Percentiles rank a stretch among this genome's conserved stretches.
These are phyloP conservation scores for Synanceia verrucosa DNA, from an alignment of 2,797 vertebrate genomes.

Conservation along the genomic window DNA sequence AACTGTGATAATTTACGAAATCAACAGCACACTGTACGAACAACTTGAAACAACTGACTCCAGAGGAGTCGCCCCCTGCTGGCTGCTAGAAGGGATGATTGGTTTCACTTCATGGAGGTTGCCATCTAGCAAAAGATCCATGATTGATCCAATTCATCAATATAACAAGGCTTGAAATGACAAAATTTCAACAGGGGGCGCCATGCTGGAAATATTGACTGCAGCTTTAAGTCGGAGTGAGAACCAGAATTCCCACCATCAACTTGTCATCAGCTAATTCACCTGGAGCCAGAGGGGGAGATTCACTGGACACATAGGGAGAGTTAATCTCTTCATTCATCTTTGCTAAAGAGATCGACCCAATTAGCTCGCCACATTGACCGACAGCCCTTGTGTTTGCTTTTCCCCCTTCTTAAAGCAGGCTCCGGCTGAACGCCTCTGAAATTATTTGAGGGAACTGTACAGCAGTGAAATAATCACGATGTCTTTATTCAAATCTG, in stretches of 20 bases:
- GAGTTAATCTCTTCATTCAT: constrained; percentile 80
- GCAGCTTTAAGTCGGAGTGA: constrained; percentile 33
- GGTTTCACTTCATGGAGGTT: neutral
- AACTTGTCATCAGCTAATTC: constrained; percentile 79
- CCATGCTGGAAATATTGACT: constrained; percentile 28
- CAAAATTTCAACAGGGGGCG: constrained; percentile 32
- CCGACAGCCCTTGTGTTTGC: constrained; percentile 69
- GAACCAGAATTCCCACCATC: constrained; percentile 63
- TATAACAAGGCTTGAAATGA: constrained; percentile 25
- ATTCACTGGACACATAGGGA: constrained; percentile 72
- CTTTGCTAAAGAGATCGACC: constrained; percentile 77
- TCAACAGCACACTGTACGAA: too few relatives aligned
- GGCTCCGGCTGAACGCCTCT: constrained; percentile 45
- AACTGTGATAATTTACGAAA: too few relatives aligned
- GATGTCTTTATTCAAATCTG: constrained; percentile 76
- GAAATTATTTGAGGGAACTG: constrained; percentile 50
- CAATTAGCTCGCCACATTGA: constrained; percentile 76
- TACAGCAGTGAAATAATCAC: constrained; percentile 68
- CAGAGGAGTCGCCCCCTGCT: neutral
- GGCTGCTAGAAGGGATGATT: neutral
- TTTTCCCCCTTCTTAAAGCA: constrained; percentile 41
- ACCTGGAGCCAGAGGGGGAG: constrained; percentile 74
- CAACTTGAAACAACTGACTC: too few relatives aligned
- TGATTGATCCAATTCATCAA: constrained; percentile 32
- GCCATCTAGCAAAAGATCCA: neutral